Base-by-base conservation (phyloP, 37 sponge, comb jelly and placozoan species). In the Beroe ovata region DNA sequence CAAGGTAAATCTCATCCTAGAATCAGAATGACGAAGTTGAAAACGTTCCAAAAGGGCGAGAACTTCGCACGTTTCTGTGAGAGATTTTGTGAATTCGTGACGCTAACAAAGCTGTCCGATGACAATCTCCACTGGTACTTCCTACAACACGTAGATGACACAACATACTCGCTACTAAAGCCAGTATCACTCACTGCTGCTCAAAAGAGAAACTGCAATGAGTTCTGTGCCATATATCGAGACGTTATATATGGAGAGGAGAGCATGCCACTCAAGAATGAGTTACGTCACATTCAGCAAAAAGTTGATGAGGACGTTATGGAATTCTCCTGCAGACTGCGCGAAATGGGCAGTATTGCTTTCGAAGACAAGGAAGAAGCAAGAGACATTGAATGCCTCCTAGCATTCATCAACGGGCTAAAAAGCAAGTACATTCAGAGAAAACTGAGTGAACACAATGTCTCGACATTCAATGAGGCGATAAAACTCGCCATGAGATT, bases 101-200 rank as follows among this genome's bases (percentile, higher is more conserved):
- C 25, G 36, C 14, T 66, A 14, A 66, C 69, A 14, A 26, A 66
- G 33, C 33, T 66, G 16, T 29, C 25, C 3, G 69, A 33, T 34
- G 34, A 30, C 2, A 25, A 66, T 11, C 30, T 66, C 8, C 69
- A 66, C 34, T 32, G 25, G 33, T 66, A 34, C 35, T 66, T 66
- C 16, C 69, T 66, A 29, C 69, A 66, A 66, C 35, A 66, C 35
- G 69, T 66, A 11, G 69, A 66, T 66, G 69, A 66, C 36, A 37
- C 25, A 32, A 66, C 69, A 33, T 66, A 66, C 36, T 32, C 69
- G 34, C 2, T 66, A 19, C 36, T 66, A 14, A 77, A 77, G 22
- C 28, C 84, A 28, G 47, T 42, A 1, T n/a, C 8, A 14, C 84
- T 77, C 54, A 36, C 26, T 20, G 54, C 20, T n/a, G 84, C 16